Conservation (phyloP, 2,797 vertebrate species). For the Lepus oiostolus region DNA sequence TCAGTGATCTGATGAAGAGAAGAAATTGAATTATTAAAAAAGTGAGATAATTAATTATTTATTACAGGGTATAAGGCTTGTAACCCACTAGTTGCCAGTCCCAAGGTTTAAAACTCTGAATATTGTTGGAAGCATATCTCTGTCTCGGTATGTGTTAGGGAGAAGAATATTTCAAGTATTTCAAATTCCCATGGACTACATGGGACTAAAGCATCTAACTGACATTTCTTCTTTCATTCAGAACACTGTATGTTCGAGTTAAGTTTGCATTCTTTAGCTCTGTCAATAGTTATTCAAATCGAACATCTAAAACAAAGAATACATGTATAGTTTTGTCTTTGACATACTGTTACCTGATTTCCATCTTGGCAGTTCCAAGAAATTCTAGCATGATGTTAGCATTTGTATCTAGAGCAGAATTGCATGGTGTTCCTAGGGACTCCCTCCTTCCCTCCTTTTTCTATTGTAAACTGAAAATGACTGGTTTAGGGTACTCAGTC, state of each 20-base stretch:
- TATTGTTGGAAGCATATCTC: not conserved
- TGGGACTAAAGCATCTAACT: not conserved
- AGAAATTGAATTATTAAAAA: constrained; percentile 9
- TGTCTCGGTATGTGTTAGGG: not conserved
- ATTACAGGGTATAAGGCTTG: not conserved
- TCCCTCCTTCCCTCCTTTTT: not conserved
- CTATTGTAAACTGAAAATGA: not conserved
- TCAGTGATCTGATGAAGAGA: not conserved
- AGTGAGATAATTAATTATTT: not conserved
- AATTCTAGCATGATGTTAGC: not conserved
- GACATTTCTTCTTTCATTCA: not conserved
- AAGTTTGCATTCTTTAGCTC: not conserved
- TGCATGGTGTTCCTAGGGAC: not conserved
- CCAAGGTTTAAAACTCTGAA: not conserved
- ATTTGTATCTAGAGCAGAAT: not conserved
- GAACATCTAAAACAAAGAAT: not conserved
- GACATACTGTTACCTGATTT: not conserved
- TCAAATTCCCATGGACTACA: not conserved
- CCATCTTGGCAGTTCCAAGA: not conserved
- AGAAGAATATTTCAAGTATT: not conserved
- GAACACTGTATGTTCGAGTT: not conserved
- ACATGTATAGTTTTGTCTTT: not conserved
- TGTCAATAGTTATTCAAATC: not conserved
- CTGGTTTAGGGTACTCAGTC: not conserved
- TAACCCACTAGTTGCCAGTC: not conserved